Evolutionary conservation across 2,113 vertebrate species (phyloP), one percentile per base, ranked within the genome.

Genomic region (Fulmarus glacialis): DNA sequence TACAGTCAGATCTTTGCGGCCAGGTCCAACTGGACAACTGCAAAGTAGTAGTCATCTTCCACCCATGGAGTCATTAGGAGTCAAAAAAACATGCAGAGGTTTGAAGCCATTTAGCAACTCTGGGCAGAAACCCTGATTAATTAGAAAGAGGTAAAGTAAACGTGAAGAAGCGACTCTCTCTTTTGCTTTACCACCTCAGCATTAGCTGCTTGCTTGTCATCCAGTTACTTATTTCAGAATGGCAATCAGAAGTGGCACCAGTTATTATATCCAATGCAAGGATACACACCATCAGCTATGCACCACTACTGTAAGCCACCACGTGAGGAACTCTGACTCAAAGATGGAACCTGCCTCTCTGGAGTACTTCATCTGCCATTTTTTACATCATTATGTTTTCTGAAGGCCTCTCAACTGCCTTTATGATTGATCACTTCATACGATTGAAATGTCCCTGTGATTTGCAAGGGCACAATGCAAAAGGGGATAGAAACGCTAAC

Each of bases 361-460:
- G 36, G 17, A 83, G 34, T 26, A 23, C 47, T 67, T 55, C 7
- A 73, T 17, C 45, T 77, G 83, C 36, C 19, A 8, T 4, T 29
- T 55, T 68, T 50, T 26, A 80, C 40, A 83, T 9, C 1, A 3
- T 12, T 40, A 32, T 24, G 24, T 42, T 62, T 91, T 58, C 68
- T 67, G 63, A 87, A 82, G 70, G 78, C 12, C n/a, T 12, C 43
- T 71, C 29, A 75, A 21, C 24, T 50, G n/a, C 29, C 52, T 53
- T 70, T 34, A 42, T 30, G 16, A n/a, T n/a, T n/a, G n/a, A n/a
- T n/a, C n/a, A n/a, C n/a, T n/a, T 43, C 38, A 15, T 12, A 30
- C 9, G 15, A 64, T 19, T 2, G 1, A 53, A 62, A 27, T 0
- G 4, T 30, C 27, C 15, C 82, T 4, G 3, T 22, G 30, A 79